Conservation (phyloP, 2,888 invertebrate genomes). For the Nasonovia ribisnigri region DNA sequence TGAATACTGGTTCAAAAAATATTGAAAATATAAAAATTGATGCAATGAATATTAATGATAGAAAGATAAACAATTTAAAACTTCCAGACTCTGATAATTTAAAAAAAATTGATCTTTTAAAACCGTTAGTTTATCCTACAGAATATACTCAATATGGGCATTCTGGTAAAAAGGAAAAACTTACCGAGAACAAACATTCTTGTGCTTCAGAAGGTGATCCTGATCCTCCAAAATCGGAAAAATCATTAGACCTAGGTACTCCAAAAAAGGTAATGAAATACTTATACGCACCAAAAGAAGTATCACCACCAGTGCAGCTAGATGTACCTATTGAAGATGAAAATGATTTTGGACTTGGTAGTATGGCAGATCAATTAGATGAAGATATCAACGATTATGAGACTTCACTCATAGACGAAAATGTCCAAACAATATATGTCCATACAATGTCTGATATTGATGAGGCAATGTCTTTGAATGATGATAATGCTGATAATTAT, state of each 20-base stretch:
- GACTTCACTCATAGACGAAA: neutral
- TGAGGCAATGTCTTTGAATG: neutral
- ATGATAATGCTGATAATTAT: neutral
- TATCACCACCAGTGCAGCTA: neutral
- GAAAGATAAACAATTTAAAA: neutral
- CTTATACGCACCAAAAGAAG: neutral
- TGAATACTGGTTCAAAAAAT: neutral
- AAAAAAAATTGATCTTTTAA: constrained; percentile 7
- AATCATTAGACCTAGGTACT: neutral
- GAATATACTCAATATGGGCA: neutral
- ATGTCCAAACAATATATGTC: neutral
- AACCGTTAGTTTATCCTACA: neutral
- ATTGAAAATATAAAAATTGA: neutral
- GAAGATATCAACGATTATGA: neutral
- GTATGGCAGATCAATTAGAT: neutral
- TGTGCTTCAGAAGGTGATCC: neutral
- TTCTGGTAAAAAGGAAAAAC: neutral
- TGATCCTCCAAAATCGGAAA: neutral
- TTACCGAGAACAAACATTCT: neutral
- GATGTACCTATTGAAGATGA: neutral
- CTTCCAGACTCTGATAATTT: neutral
- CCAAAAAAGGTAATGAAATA: neutral
- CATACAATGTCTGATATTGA: neutral
- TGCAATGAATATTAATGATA: neutral
- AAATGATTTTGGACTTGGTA: neutral